A percentile compares a stretch with the other conserved stretches of the same genome.
Evolutionary conservation across 2,113 vertebrate genomes (phyloP).

Genomic region (Platichthys stellatus): DNA sequence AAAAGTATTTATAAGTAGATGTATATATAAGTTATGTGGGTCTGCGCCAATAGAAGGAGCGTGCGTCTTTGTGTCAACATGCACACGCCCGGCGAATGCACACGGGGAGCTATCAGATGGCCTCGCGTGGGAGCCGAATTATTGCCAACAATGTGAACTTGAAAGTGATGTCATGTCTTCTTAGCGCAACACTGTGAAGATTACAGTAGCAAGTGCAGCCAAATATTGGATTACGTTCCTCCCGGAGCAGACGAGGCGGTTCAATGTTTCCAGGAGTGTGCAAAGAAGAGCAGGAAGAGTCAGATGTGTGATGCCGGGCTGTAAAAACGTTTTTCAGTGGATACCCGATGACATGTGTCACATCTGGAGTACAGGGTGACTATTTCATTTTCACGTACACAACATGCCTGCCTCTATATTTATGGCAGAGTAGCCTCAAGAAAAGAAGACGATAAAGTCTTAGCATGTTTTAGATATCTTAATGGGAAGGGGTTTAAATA

Average conservation of each 20-base stretch:
- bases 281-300: slow-evolving; percentile 15
- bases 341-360: slow-evolving; percentile 42
- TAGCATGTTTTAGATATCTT: too few relatives aligned
- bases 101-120: slow-evolving; percentile 23
- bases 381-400: slow-evolving; percentile 33
- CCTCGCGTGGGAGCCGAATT: slow-evolving; percentile 35
- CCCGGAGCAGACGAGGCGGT: slow-evolving; percentile 49
- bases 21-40: slow-evolving; percentile 20
- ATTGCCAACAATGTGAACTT: slow-evolving; percentile 61
- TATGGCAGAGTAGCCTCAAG: too few relatives aligned
- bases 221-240: slow-evolving; percentile 64
- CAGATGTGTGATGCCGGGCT: slow-evolving; percentile 12
- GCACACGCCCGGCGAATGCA: too few relatives aligned
- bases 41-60: neutral
- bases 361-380: slow-evolving; percentile 25
- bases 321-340: slow-evolving; percentile 24
- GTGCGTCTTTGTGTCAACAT: slow-evolving; percentile 25
- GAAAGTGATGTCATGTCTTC: slow-evolving; percentile 59
- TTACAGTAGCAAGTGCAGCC: slow-evolving; percentile 52
- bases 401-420: slow-evolving; percentile 57
- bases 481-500: neutral
- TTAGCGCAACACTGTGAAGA: slow-evolving; percentile 52
- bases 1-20: slow-evolving; percentile 51
- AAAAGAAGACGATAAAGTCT: too few relatives aligned
- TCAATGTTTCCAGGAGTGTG: slow-evolving; percentile 56